Percentiles rank a stretch among this genome's conserved stretches.
Conservation (phyloP, 2,888 invertebrate genomes). For the Ptycholaimellus sp. region DNA sequence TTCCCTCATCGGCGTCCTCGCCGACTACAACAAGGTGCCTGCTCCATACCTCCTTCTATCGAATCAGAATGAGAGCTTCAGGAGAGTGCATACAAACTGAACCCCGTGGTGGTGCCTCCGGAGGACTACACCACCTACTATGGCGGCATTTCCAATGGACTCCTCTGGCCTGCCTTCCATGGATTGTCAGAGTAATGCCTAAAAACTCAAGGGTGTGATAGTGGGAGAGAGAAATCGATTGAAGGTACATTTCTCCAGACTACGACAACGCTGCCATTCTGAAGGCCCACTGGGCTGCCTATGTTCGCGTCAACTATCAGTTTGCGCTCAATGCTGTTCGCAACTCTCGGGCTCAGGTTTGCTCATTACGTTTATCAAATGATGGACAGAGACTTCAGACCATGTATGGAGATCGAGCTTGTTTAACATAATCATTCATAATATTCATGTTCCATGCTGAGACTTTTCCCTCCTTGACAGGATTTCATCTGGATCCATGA, state of each 20-base stretch:
- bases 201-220: not conserved
- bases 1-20: slow-evolving; percentile 15
- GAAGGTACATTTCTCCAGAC: not conserved
- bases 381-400: too few species aligned
- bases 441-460: not conserved
- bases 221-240: not conserved
- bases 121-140: slow-evolving; percentile 19
- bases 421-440: not conserved
- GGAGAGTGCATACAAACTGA: slow-evolving; percentile 16
- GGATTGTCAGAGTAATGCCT: not conserved
- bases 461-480: too few species aligned
- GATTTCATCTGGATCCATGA: slow-evolving; percentile 22
- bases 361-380: not conserved
- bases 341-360: slow-evolving; percentile 13
- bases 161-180: slow-evolving; percentile 19
- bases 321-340: slow-evolving; percentile 18
- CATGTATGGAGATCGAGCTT: too few species aligned
- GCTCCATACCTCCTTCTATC: too few species aligned
- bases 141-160: slow-evolving; percentile 18
- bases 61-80: too few species aligned
- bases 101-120: slow-evolving; percentile 15
- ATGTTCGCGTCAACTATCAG: slow-evolving; percentile 18
- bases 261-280: slow-evolving; percentile 9
- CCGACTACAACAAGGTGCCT: slow-evolving; percentile 17
- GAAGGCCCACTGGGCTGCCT: slow-evolving; percentile 16